Evolutionary conservation across 1,140 invertebrate species (phyloP).

Genomic region (Branchinecta lindahli): DNA sequence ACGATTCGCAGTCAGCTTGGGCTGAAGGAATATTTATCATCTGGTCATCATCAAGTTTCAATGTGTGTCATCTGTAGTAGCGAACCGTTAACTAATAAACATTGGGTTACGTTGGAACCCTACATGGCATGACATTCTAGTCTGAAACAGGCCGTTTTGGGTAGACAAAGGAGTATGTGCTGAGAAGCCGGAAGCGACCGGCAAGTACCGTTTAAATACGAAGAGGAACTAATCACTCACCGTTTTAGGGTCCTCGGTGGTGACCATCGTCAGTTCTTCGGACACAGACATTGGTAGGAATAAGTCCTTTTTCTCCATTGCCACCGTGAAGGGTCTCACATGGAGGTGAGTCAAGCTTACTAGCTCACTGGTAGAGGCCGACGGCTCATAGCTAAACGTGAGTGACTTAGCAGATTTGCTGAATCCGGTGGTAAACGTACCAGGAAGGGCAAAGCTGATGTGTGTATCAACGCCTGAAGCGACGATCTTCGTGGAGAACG

Average conservation of each 20-base stretch:
- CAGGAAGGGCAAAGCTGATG: not conserved
- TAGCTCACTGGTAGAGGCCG: not conserved
- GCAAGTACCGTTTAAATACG: too few relatives aligned
- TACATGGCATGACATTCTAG: too few relatives aligned
- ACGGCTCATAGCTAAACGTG: conserved; percentile 1
- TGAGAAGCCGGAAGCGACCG: too few relatives aligned
- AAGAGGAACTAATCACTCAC: not conserved
- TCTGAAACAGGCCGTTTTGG: too few relatives aligned
- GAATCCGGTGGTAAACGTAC: not conserved
- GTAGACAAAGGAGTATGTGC: too few relatives aligned
- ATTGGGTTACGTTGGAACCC: too few relatives aligned
- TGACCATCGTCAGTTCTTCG: not conserved
- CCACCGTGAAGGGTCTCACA: not conserved
- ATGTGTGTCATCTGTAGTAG: too few relatives aligned
- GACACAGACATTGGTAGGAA: conserved; percentile 3
- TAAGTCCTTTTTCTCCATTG: not conserved
- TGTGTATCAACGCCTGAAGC: not conserved
- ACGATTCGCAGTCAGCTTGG: too few relatives aligned
- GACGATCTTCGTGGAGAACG: not conserved
- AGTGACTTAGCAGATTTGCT: not conserved
- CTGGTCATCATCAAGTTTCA: too few relatives aligned
- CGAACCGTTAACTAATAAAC: too few relatives aligned
- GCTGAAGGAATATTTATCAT: too few relatives aligned
- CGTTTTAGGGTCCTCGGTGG: not conserved
- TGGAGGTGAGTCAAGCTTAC: not conserved